phyloP scores from a whole-genome alignment of 2,797 vertebrate genomes.

The Alectoris magna region DNA sequence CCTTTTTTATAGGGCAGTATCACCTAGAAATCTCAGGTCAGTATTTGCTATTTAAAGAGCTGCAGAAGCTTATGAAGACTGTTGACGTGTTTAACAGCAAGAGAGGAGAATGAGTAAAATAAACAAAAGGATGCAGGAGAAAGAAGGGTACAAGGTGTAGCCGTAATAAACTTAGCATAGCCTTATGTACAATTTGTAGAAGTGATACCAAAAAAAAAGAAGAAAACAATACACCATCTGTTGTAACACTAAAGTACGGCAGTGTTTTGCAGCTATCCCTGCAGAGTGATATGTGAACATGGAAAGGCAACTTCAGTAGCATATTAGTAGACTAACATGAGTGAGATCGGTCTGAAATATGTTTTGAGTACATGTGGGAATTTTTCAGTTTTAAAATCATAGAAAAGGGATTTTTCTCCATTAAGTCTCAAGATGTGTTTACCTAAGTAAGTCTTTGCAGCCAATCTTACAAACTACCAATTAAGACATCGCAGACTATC shows the following conservation, averaged over 20 bases:
- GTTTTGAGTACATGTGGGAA: neutral
- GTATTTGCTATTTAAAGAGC: neutral
- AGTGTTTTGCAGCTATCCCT: neutral
- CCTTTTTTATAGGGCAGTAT: neutral
- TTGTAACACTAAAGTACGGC: neutral
- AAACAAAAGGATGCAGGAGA: neutral
- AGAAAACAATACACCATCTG: neutral
- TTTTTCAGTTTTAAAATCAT: neutral
- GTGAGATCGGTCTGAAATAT: neutral
- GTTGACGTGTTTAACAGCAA: neutral
- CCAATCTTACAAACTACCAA: neutral
- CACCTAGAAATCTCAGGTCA: neutral
- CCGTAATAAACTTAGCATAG: neutral
- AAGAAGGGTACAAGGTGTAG: neutral
- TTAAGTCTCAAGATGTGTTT: neutral
- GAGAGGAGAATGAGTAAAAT: neutral
- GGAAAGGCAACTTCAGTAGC: neutral
- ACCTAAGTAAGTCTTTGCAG: neutral
- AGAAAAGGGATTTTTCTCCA: neutral
- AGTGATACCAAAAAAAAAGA: neutral
- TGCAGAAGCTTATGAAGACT: neutral
- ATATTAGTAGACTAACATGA: neutral
- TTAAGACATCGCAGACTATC: neutral
- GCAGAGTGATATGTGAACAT: neutral
- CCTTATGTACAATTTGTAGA: neutral